Base-by-base conservation (phyloP, 2,797 vertebrate genomes). In the Diplodus sargus region DNA sequence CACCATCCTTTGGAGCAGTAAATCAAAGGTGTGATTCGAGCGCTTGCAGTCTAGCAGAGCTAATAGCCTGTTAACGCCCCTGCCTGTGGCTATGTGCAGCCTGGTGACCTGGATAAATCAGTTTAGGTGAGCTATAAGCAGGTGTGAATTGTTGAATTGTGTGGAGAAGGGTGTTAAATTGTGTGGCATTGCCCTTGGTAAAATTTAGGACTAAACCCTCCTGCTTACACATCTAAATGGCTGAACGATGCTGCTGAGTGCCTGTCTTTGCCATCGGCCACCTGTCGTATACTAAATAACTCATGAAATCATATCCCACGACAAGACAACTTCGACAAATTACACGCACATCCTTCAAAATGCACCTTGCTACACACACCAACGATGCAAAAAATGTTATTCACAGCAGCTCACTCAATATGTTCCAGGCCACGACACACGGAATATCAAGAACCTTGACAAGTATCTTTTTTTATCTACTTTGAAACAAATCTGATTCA, bases 81-180 rank as follows among this genome's bases (percentile, higher is more conserved):
- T 48, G 62, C 76, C 74, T 43, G 47, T 34, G 30, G 63, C 62
- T 67, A 63, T 84, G 73, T 82, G 70, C 43, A 86, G 63, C 59
- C 71, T 77, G 76, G 76, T 85, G 79, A 85, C 81, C 81, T 79
- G 73, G 82, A 87, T 87, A 78, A 82, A 85, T 85, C 66, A 59
- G 68, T 57, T 76, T 43, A 71, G 68, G 49, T 70, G 70, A 51
- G 79, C 72, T 79, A 68, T 22, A 75, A 64, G 70, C 79, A 83
- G 67, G 68, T 85, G 80, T 78, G 74, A 85, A 76, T 83, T 76
- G 70, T 74, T 43, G 54, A 75, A 54, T 58, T 85, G 62, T 80
- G 70, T 77, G 73, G 34, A 23, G 20, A 87, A 76, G 63, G 66
- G 71, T 86, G 82, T 86, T 78, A 53, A 83, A 88, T 62, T 48